These are phyloP conservation scores for Aphaenogaster ashmeadi DNA, from an alignment of 1,140 invertebrate species.

Conservation along the genomic window DNA sequence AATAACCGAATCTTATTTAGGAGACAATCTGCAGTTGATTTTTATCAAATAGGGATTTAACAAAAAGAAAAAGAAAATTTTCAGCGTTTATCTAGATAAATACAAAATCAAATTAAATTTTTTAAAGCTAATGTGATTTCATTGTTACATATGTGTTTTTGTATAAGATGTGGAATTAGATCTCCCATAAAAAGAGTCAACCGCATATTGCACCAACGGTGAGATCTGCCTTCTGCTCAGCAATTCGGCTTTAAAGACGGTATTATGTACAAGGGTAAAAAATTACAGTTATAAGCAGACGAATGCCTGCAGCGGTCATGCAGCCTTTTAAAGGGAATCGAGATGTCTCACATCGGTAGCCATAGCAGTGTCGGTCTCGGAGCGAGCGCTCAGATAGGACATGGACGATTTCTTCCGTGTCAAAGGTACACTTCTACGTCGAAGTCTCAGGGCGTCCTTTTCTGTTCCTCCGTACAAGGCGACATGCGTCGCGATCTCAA, in stretches of 20 bases:
- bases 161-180: background rate
- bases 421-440: slow-evolving; percentile 85
- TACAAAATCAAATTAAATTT: background rate
- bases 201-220: background rate
- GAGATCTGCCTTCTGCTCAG: slow-evolving; percentile 11
- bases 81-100: background rate
- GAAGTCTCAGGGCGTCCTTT: slow-evolving; percentile 85
- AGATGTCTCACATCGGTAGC: slow-evolving; percentile 84
- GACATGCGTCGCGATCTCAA: slow-evolving; percentile 90
- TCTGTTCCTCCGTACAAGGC: slow-evolving; percentile 86
- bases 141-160: background rate
- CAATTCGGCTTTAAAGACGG: slow-evolving; percentile 33
- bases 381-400: slow-evolving; percentile 86
- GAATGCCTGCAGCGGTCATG: slow-evolving; percentile 70
- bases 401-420: slow-evolving; percentile 87
- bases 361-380: slow-evolving; percentile 84
- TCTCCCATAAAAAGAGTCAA: slow-evolving; percentile 23
- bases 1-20: slow-evolving; percentile 24
- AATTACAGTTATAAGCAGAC: slow-evolving; percentile 40
- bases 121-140: background rate
- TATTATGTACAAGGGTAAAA: slow-evolving; percentile 32
- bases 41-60: slow-evolving; percentile 8
- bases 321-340: slow-evolving; percentile 73
- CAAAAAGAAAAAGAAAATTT: background rate
- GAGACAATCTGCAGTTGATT: slow-evolving; percentile 44